These are phyloP conservation scores for Monochamus alternatus DNA, from an alignment of 2,888 invertebrate species.

Conservation along the genomic window DNA sequence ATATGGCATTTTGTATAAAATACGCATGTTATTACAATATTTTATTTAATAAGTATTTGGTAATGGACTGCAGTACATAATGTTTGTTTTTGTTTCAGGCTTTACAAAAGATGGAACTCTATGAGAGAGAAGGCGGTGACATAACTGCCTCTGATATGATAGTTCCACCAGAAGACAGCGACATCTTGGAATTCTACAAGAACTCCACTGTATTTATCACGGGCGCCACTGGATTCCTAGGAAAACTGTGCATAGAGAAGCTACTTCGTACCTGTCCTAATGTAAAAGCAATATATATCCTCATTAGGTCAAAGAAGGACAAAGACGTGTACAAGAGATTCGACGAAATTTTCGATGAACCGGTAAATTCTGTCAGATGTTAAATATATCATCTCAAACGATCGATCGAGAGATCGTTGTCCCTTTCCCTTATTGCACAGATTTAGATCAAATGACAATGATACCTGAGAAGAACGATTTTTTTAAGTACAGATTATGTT, in stretches of 20 bases:
- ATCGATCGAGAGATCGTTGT: too few species aligned
- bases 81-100: slow-evolving; percentile 15
- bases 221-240: slow-evolving; percentile 69
- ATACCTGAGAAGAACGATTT: too few species aligned
- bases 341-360: slow-evolving; percentile 76
- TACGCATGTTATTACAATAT: too few species aligned
- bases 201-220: slow-evolving; percentile 65
- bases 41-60: too few species aligned
- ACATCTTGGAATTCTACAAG: slow-evolving; percentile 62
- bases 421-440: too few species aligned
- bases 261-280: slow-evolving; percentile 65
- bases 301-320: slow-evolving; percentile 64
- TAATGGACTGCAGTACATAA: neutral
- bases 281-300: slow-evolving; percentile 62
- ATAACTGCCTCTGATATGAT: slow-evolving; percentile 72
- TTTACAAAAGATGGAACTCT: slow-evolving; percentile 17
- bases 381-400: too few species aligned
- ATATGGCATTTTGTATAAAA: too few species aligned
- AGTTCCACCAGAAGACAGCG: slow-evolving; percentile 61
- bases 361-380: slow-evolving; percentile 67
- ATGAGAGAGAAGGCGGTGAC: slow-evolving; percentile 70
- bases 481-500: too few species aligned
- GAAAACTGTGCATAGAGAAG: slow-evolving; percentile 66
- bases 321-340: slow-evolving; percentile 61
- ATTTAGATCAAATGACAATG: too few species aligned